phyloP scores from a whole-genome alignment of 2,797 vertebrate genomes.

The Centropyge bicolor region DNA sequence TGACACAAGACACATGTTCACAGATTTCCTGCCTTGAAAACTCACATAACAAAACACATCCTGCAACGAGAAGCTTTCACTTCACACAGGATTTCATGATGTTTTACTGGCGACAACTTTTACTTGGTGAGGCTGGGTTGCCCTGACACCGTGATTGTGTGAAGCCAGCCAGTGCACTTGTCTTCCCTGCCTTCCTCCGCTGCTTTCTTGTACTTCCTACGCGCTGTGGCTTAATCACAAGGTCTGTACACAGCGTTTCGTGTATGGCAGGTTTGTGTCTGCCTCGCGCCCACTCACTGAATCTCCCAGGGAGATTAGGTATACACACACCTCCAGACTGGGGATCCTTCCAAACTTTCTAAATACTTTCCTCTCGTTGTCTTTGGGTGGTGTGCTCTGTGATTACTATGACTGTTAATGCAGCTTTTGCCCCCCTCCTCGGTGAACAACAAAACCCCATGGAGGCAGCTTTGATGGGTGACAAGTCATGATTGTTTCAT shows the following conservation, averaged over 20 bases:
- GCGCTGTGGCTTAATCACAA: constrained; percentile 67
- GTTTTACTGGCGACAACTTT: neutral
- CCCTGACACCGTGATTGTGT: constrained; percentile 26
- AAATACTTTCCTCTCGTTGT: constrained; percentile 59
- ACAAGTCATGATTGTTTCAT: constrained; percentile 27
- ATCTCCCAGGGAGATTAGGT: constrained; percentile 63
- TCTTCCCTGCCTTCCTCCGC: constrained; percentile 45
- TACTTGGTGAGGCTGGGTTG: neutral
- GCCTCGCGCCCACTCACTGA: constrained; percentile 70
- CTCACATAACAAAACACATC: neutral
- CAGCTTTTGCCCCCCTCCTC: constrained; percentile 30
- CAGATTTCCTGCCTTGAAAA: neutral
- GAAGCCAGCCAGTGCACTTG: constrained; percentile 50
- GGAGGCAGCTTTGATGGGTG: constrained; percentile 18
- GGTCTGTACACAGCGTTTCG: constrained; percentile 52
- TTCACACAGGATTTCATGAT: neutral
- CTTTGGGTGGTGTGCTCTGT: constrained; percentile 17
- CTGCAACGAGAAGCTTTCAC: too few species aligned
- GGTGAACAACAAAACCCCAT: constrained; percentile 25
- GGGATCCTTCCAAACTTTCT: constrained; percentile 62
- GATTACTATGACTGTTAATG: constrained; percentile 24
- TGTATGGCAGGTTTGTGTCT: constrained; percentile 66
- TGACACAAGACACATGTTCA: neutral
- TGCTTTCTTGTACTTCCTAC: constrained; percentile 67
- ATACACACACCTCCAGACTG: constrained; percentile 62